Base-by-base conservation (phyloP, 2,797 vertebrate species). In the Chelonia mydas region DNA sequence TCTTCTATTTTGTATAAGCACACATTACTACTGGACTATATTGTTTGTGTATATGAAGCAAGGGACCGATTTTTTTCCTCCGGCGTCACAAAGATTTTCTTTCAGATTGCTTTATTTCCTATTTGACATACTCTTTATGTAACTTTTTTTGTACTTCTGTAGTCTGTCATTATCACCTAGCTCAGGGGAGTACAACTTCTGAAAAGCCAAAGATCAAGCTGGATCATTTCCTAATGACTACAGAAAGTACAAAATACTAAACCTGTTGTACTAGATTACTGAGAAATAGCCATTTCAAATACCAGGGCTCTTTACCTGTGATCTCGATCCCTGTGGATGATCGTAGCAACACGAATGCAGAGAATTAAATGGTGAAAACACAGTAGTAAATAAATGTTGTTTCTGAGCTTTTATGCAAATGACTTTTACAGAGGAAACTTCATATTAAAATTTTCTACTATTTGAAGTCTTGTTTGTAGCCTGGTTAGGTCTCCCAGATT, bases 101-200 rank as follows among this genome's bases (percentile, higher is more conserved):
- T 72, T 25, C 53, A 6, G 92, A 90, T 88, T 95, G 90, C 91
- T 81, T 94, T 95, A 83, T 86, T 97, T 92, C 79, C 76, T 91
- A 84, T 27, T 27, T 86, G 53, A 7, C 65, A 80, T 0, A 0
- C 51, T 68, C 21, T 49, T 90, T 88, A 87, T 51, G 6, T 76
- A 78, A 83, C n/a, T n/a, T 91, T 84, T 90, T 90, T 83, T 17
- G 33, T 87, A 74, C 86, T 94, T 94, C 47, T 94, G 1, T 79
- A 83, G 59, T 68, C 91, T 87, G 0, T 76, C 80, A 50, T 65
- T 55, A 11, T 83, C 88, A 84, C 90, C 21, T 93, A 88, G 92
- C 96, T 97, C 96, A 91, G 74, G 86, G 95, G 87, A 94, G 68
- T 91, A 91, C 37, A 45, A 13, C 82, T 76, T 88, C 87, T 94